Evolutionary conservation across 1,140 invertebrate genomes (phyloP).

Genomic region (Drosophila novamexicana): DNA sequence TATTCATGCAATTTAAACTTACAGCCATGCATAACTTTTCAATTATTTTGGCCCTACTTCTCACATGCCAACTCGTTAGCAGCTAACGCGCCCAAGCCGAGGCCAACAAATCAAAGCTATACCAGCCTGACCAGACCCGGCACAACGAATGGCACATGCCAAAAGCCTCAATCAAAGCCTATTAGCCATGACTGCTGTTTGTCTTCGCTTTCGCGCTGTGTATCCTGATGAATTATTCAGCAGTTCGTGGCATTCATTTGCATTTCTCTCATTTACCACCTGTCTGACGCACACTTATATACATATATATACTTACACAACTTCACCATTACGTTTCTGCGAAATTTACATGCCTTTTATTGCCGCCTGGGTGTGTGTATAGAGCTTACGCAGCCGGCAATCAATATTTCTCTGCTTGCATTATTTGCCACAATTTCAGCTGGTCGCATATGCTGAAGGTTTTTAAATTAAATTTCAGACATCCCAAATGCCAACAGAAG

Average conservation of each 20-base stretch:
- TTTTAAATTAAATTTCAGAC: conserved; percentile 35
- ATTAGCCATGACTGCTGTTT: conserved; percentile 67
- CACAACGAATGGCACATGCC: conserved; percentile 68
- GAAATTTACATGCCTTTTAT: conserved; percentile 72
- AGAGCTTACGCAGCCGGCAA: conserved; percentile 48
- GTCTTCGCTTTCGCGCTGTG: conserved; percentile 42
- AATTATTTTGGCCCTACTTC: conserved; percentile 20
- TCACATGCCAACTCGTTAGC: conserved; percentile 11
- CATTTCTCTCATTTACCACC: conserved; percentile 66
- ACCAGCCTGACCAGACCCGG: background rate
- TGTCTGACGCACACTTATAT: background rate
- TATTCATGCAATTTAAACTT: too few relatives aligned
- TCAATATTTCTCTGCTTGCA: conserved; percentile 53
- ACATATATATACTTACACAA: background rate
- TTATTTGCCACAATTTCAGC: conserved; percentile 40
- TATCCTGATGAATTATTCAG: conserved; percentile 77
- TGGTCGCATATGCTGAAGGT: conserved; percentile 32
- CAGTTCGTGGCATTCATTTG: conserved; percentile 61
- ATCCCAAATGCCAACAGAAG: background rate
- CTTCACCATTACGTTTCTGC: conserved; percentile 24
- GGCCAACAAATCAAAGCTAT: conserved; percentile 59
- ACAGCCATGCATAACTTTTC: conserved; percentile 3
- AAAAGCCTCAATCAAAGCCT: conserved; percentile 70
- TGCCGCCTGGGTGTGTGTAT: conserved; percentile 53
- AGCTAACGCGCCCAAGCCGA: conserved; percentile 26